phyloP scores from a whole-genome alignment of 2,113 vertebrate genomes.

The Tachuris rubrigastra region DNA sequence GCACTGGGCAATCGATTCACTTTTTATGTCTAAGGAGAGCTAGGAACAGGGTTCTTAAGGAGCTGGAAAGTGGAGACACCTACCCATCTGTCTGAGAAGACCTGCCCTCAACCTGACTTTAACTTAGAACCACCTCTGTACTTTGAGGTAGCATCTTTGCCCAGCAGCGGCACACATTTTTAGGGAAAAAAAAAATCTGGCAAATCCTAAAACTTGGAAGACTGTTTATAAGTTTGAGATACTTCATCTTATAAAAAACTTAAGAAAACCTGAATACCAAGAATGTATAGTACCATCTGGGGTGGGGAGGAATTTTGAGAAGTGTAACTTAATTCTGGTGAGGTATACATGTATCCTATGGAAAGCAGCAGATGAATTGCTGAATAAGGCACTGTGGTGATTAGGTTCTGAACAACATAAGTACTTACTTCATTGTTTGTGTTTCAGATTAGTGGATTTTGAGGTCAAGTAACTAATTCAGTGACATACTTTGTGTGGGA shows the following conservation, averaged over 20 bases:
- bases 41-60: not conserved
- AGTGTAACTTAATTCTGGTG: not conserved
- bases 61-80: not conserved
- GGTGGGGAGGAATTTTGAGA: not conserved
- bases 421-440: not conserved
- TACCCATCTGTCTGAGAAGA: not conserved
- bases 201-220: not conserved
- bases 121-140: not conserved
- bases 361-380: not conserved
- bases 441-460: slow-evolving; percentile 36
- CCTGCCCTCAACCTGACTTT: not conserved
- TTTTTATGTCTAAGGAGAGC: not conserved
- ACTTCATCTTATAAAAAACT: not conserved
- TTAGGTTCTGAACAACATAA: not conserved
- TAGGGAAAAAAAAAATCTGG: not conserved
- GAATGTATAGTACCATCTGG: not conserved
- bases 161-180: not conserved
- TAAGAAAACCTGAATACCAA: not conserved
- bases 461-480: slow-evolving; percentile 5
- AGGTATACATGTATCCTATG: not conserved
- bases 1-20: not conserved
- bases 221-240: not conserved
- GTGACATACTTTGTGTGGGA: not conserved
- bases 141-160: not conserved
- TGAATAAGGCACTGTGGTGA: not conserved